A percentile compares a stretch with the other conserved stretches of the same genome.
Conservation (phyloP, 2,113 vertebrate species). For the Mungos mungo region DNA sequence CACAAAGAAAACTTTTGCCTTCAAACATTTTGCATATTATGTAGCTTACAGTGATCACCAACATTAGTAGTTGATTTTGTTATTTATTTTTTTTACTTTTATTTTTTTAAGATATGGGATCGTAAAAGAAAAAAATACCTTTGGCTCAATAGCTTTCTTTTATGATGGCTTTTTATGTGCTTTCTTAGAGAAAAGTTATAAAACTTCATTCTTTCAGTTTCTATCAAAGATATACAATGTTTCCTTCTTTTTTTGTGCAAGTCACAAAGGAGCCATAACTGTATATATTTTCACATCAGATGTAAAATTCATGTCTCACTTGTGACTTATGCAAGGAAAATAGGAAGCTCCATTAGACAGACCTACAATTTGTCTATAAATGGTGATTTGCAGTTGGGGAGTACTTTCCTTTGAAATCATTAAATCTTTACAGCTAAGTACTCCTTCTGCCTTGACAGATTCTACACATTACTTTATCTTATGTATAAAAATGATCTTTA, state of each 20-base stretch:
- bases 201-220: conserved; percentile 69
- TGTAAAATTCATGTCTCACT: conserved; percentile 79
- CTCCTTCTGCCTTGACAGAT: conserved; percentile 77
- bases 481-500: conserved; percentile 66
- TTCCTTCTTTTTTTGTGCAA: conserved; percentile 70
- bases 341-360: conserved; percentile 81
- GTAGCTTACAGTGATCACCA: conserved; percentile 25
- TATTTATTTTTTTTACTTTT: neutral
- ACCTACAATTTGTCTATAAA: conserved; percentile 77
- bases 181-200: conserved; percentile 76
- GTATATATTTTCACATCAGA: conserved; percentile 76
- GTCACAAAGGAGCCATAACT: conserved; percentile 75
- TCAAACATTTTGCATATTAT: conserved; percentile 31
- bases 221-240: conserved; percentile 62
- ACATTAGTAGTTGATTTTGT: conserved; percentile 42
- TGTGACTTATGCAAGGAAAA: conserved; percentile 82
- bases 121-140: conserved; percentile 56
- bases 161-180: conserved; percentile 71
- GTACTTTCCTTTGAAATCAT: conserved; percentile 79
- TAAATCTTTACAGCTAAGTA: conserved; percentile 80
- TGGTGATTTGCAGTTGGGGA: conserved; percentile 80
- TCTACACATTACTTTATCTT: conserved; percentile 67
- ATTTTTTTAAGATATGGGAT: conserved; percentile 26
- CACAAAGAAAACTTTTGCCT: neutral
- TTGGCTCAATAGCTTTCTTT: conserved; percentile 68